Base-by-base conservation (phyloP, 2,113 vertebrate species). In the Anthoscopus minutus region DNA sequence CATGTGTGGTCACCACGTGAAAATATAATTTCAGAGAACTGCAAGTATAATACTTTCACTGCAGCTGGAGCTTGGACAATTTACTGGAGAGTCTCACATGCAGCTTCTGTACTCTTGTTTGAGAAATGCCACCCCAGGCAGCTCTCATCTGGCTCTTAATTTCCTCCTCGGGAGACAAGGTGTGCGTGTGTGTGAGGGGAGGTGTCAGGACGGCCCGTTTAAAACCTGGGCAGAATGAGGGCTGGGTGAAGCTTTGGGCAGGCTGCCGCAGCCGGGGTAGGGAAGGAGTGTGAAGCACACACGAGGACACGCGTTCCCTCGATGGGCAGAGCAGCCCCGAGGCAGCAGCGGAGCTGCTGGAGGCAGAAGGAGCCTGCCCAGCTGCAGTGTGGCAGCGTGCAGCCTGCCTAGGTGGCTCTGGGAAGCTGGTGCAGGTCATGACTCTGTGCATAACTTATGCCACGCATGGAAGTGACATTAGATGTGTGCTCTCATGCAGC, bases 271-370 rank as follows among this genome's bases (percentile, higher is more conserved):
- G 42, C 1, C 5, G 0, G 0, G 7, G 20, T 8, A 15, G 30
- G 45, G 77, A 73, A 50, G 76, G 86, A 40, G 30, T 0, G 3
- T 10, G 30, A 48, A 81, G 38, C 0, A 0, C 5, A 1, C 11
- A 6, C 23, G 13, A 16, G 21, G 6, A 0, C 9, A 9, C 0
- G 0, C 0, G 0, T 33, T 7, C 30, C 42, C 24, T 82, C 0
- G 0, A 21, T 35, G 50, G 15, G 35, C 27, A 65, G 47, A 84
- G 71, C 51, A 53, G 40, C 60, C 6, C 38, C 14, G 38, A 38
- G 37, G 37, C 17, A 40, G 22, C 58, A 61, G 54, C 45, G 77
- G 19, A 69, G 42, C 42, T 72, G 61, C 67, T 58, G 67, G 40
- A 72, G 66, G 58, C 27, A 69, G 38, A 47, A 71, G 57, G 17